Evolutionary conservation across 2,888 invertebrate genomes (phyloP).

Genomic region (Abscondita cerata): DNA sequence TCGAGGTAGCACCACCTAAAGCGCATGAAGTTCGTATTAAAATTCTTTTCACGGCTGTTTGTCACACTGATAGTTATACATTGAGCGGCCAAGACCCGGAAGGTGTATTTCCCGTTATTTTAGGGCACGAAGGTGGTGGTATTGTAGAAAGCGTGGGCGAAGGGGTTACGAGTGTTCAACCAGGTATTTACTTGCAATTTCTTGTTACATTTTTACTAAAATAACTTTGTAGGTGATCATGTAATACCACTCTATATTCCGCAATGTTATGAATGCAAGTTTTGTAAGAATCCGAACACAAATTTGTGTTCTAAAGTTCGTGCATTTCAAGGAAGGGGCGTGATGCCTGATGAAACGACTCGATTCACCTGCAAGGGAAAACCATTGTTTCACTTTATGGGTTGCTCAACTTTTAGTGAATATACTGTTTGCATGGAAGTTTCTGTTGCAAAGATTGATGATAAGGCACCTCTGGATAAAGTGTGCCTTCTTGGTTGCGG

Average conservation of each 20-base stretch:
- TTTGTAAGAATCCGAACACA: slow-evolving; percentile 93
- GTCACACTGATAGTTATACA: slow-evolving; percentile 94
- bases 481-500: slow-evolving; percentile 93
- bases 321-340: slow-evolving; percentile 82
- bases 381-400: slow-evolving; percentile 90
- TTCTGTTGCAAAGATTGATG: slow-evolving; percentile 87
- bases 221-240: slow-evolving; percentile 77
- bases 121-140: slow-evolving; percentile 97
- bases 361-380: slow-evolving; percentile 85
- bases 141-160: slow-evolving; percentile 97
- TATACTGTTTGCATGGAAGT: slow-evolving; percentile 95
- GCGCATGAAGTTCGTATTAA: slow-evolving; percentile 90
- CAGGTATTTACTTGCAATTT: slow-evolving; percentile 62
- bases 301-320: slow-evolving; percentile 96
- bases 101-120: slow-evolving; percentile 88
- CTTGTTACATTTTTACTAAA: not conserved
- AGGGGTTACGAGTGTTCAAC: slow-evolving; percentile 84
- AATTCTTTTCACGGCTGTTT: slow-evolving; percentile 81
- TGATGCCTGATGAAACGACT: slow-evolving; percentile 91
- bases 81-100: slow-evolving; percentile 88
- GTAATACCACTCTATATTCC: slow-evolving; percentile 98
- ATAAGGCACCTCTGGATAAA: slow-evolving; percentile 84
- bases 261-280: slow-evolving; percentile 96
- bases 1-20: slow-evolving; percentile 94
- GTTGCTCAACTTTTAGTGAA: slow-evolving; percentile 94